Percentiles rank a stretch among this genome's conserved stretches.
Conservation (phyloP, 2,888 invertebrate species). For the Ectemnius cavifrons region DNA sequence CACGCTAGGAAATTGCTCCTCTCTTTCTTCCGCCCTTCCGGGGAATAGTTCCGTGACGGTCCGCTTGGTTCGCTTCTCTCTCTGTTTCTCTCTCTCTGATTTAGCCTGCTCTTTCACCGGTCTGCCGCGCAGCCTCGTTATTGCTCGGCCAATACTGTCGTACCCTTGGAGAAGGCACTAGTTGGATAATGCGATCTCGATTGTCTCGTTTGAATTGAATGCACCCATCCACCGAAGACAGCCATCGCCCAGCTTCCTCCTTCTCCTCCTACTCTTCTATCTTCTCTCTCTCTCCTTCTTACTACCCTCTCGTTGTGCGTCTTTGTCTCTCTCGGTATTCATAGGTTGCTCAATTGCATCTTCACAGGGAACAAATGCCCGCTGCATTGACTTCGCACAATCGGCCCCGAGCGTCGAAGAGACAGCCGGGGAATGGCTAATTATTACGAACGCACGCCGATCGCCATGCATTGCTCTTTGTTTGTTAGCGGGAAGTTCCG, state of each 20-base stretch:
- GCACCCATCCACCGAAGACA: constrained; percentile 27
- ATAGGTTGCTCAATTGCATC: constrained; percentile 6
- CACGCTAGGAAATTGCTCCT: constrained; percentile 48
- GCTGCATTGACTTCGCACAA: constrained; percentile 7
- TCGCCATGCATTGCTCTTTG: neutral
- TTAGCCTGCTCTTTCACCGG: neutral
- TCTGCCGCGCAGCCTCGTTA: constrained; percentile 28
- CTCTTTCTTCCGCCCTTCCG: too few species aligned
- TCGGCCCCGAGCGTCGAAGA: neutral
- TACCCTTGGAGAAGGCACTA: constrained; percentile 32
- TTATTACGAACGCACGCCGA: neutral
- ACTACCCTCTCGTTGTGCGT: neutral
- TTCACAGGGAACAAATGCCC: neutral
- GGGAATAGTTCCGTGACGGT: too few species aligned
- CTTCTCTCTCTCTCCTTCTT: constrained; percentile 7
- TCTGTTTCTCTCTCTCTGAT: neutral
- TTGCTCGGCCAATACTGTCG: constrained; percentile 43
- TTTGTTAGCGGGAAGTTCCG: neutral
- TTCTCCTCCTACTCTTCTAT: neutral
- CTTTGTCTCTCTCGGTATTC: neutral
- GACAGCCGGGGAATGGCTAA: neutral
- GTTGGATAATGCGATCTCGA: constrained; percentile 47
- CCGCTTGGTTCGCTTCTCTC: neutral
- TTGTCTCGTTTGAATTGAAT: constrained; percentile 40
- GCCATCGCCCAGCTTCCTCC: neutral